Evolutionary conservation across 2,888 invertebrate species (phyloP), one percentile per base, ranked within the genome.

Genomic region (Tholera decimalis): DNA sequence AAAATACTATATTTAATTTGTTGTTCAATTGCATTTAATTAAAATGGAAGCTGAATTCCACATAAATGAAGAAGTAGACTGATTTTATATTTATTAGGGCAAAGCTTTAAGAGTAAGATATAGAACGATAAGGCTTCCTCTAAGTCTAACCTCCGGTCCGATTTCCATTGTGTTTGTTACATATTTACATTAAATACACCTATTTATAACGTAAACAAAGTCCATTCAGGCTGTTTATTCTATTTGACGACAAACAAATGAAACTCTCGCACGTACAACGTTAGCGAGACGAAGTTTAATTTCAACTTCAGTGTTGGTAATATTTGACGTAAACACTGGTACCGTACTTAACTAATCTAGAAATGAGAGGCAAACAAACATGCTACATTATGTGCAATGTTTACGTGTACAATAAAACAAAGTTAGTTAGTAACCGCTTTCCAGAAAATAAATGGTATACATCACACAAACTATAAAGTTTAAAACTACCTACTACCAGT

Each of bases 301-400:
- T 69, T 18, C 9, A 30, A 57, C 30, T 68, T 68, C 13, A n/a
- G 28, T 37, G 30, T 39, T 18, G n/a, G 24, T 57, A 30, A 57
- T 56, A 64, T 44, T 69, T 69, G 18, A 44, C 37, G 20, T 37
- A 59, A 30, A 28, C 26, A 24, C 33, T 18, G n/a, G 28, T 24
- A 46, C 64, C 70, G 54, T 33, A 39, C 22, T 37, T 46, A 30
- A 41, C 51, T 69, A 43, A 60, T 69, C 22, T 43, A 46, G 30
- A 39, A 47, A 75, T 69, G 22, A 22, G 56, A 33, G 4, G 5
- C 35, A 50, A 66, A 67, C 35, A 50, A 66, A 67, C 53, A 67
- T 30, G 28, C 2, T n/a, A 18, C 47, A 53, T 49, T 30, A 39
- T 43, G 26, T 44, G 53, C 53, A 20, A 30, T 37, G 53, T 35